Evolutionary conservation across 2,113 vertebrate species (phyloP).

Genomic region (Marmota monax): DNA sequence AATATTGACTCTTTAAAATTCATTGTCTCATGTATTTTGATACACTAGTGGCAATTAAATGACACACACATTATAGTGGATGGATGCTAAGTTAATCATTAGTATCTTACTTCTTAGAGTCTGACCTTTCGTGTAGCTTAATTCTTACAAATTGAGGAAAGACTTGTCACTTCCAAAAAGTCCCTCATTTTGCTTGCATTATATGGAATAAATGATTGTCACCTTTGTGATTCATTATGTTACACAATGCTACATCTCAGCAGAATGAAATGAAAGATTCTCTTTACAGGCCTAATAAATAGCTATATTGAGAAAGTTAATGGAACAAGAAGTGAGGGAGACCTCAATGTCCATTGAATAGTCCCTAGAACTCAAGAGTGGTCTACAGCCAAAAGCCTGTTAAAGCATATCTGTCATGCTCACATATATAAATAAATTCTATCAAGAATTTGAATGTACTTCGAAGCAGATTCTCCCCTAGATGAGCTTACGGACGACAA

Average conservation of each 20-base stretch:
- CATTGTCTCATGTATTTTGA: not conserved
- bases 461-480: not conserved
- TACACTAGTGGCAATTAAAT: not conserved
- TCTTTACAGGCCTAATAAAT: not conserved
- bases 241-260: not conserved
- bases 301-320: not conserved
- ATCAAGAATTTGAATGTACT: not conserved
- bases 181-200: not conserved
- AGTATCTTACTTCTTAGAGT: not conserved
- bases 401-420: not conserved
- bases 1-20: not conserved
- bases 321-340: accelerated
- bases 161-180: not conserved
- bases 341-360: not conserved
- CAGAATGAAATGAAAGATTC: not conserved
- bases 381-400: not conserved
- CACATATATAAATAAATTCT: not conserved
- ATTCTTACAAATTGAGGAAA: not conserved
- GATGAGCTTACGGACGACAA: not conserved
- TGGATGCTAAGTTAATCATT: not conserved
- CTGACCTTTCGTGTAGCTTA: not conserved
- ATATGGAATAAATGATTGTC: not conserved
- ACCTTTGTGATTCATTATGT: not conserved
- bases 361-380: not conserved
- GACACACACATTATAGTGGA: not conserved